Conservation (phyloP, 2,888 invertebrate genomes). For the Meiosimyza decipiens region DNA sequence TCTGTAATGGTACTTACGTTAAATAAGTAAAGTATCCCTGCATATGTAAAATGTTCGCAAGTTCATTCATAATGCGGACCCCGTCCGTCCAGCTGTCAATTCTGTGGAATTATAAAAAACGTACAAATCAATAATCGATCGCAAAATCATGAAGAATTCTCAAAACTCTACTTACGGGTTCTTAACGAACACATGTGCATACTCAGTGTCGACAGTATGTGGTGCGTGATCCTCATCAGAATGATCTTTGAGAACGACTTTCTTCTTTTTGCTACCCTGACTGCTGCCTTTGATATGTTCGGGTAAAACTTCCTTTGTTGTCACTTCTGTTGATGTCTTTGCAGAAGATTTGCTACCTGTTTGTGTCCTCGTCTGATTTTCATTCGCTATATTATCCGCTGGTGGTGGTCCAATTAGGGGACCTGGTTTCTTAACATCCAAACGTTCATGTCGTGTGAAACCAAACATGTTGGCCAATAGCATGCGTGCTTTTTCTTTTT, state of each 20-base stretch:
- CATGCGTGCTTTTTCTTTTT: conserved; percentile 69
- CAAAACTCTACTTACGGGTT: conserved; percentile 71
- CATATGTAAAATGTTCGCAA: conserved; percentile 76
- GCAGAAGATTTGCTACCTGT: conserved; percentile 29
- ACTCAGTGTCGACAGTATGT: conserved; percentile 79
- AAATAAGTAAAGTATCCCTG: conserved; percentile 65
- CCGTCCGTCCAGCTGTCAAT: conserved; percentile 79
- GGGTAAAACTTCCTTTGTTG: conserved; percentile 63
- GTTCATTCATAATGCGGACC: conserved; percentile 75
- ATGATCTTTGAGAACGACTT: conserved; percentile 62
- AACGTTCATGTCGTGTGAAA: conserved; percentile 87
- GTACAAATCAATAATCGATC: neutral
- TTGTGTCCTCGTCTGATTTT: neutral
- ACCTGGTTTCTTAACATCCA: conserved; percentile 96
- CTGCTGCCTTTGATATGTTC: conserved; percentile 59
- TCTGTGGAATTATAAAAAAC: conserved; percentile 57
- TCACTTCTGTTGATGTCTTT: conserved; percentile 43
- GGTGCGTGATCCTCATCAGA: conserved; percentile 70
- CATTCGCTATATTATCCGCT: conserved; percentile 43
- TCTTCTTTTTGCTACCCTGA: conserved; percentile 61
- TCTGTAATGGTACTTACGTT: conserved; percentile 51
- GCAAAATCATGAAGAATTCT: neutral
- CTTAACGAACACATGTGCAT: conserved; percentile 81
- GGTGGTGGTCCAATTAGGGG: conserved; percentile 72
- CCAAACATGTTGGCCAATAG: conserved; percentile 75